Conservation (phyloP, 2,113 vertebrate species). For the Mormyrus lacerda region DNA sequence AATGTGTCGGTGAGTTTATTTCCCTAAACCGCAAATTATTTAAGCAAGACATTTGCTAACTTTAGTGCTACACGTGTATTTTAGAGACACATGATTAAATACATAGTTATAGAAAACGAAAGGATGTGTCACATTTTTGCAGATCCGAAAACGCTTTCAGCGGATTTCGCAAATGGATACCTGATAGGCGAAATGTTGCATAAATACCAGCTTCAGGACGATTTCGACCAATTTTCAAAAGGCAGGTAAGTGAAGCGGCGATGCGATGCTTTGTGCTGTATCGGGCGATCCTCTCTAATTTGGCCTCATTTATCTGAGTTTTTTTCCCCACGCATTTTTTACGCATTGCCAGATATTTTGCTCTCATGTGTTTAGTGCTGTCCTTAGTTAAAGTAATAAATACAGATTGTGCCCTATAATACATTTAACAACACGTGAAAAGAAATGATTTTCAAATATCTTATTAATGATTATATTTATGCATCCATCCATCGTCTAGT, state of each 20-base stretch:
- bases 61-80: background rate
- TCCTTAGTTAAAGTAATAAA: background rate
- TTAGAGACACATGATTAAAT: background rate
- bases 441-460: background rate
- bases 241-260: conserved; percentile 64
- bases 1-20: conserved; percentile 69
- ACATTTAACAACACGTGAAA: background rate
- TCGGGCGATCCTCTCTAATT: background rate
- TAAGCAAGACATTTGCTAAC: too few species aligned
- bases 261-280: background rate
- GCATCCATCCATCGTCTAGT: background rate
- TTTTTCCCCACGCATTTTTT: background rate
- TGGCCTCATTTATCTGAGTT: background rate
- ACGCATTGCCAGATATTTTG: background rate
- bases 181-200: conserved; percentile 85
- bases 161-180: conserved; percentile 81
- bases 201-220: conserved; percentile 79
- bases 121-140: conserved; percentile 22
- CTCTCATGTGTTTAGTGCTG: background rate
- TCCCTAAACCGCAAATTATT: background rate
- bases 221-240: conserved; percentile 78
- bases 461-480: background rate
- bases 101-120: background rate
- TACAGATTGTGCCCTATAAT: background rate
- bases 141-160: conserved; percentile 73